These are phyloP conservation scores for Spisula subtruncata DNA, from an alignment of 2,888 invertebrate species.

Conservation along the genomic window DNA sequence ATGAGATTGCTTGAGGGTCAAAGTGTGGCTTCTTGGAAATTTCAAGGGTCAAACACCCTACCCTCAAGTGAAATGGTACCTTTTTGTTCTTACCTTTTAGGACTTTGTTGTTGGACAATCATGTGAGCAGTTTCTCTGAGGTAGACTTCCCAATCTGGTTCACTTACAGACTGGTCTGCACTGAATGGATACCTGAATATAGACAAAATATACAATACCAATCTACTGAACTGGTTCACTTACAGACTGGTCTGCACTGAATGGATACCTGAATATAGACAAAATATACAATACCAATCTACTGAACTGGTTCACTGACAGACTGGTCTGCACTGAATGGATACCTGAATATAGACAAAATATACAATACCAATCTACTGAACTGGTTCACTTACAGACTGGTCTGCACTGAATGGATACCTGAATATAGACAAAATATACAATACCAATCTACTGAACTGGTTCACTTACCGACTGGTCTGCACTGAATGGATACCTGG, in stretches of 20 bases:
- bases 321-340: conserved; percentile 91
- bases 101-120: conserved; percentile 95
- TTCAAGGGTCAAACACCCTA: no score
- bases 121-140: conserved; percentile 95
- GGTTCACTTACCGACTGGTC: conserved; percentile 95
- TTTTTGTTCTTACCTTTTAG: conserved; percentile 89
- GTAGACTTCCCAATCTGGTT: conserved; percentile 97
- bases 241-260: conserved; percentile 92
- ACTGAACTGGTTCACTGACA: conserved; percentile 97
- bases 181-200: conserved; percentile 91
- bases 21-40: no score
- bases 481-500: conserved; percentile 90
- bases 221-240: conserved; percentile 91
- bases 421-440: no score
- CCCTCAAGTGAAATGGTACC: not conserved
- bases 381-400: conserved; percentile 95
- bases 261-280: no score
- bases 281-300: conserved; percentile 85
- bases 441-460: conserved; percentile 93
- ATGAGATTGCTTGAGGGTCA: no score
- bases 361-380: conserved; percentile 91
- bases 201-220: not conserved
- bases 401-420: conserved; percentile 89
- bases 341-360: no score
- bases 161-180: conserved; percentile 93